phyloP scores from a whole-genome alignment of 2,888 invertebrate genomes.

The Pyrocoelia pectoralis region DNA sequence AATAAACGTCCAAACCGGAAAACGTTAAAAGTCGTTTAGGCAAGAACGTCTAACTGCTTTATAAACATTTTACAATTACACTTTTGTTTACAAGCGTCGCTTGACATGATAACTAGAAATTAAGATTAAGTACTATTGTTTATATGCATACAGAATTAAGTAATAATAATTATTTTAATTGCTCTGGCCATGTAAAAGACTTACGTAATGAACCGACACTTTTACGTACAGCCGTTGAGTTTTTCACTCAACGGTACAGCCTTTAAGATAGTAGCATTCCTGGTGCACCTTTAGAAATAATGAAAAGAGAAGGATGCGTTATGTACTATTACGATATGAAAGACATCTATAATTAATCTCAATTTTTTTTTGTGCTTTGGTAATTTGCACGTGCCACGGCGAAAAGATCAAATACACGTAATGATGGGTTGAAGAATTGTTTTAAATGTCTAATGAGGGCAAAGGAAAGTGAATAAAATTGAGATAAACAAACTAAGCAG shows the following conservation, averaged over 20 bases:
- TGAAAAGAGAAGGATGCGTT: background rate
- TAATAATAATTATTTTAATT: conserved; percentile 7
- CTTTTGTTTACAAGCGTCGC: too few relatives aligned
- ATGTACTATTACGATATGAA: too few relatives aligned
- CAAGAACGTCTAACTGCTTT: background rate
- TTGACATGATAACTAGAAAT: conserved; percentile 4
- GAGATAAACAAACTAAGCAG: too few relatives aligned
- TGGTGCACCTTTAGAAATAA: background rate
- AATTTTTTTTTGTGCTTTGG: too few relatives aligned
- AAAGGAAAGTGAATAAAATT: too few relatives aligned
- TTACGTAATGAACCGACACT: conserved; percentile 4
- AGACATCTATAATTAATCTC: too few relatives aligned
- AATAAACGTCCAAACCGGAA: background rate
- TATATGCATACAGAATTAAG: background rate
- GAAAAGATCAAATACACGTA: too few relatives aligned
- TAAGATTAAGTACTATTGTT: background rate
- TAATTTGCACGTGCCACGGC: too few relatives aligned
- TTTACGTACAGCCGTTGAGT: background rate
- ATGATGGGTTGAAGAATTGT: too few relatives aligned
- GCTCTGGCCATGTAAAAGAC: background rate
- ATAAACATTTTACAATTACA: background rate
- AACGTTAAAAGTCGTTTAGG: background rate
- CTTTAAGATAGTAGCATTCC: too few relatives aligned
- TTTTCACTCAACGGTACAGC: background rate
- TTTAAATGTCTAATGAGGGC: too few relatives aligned